Percentiles rank a stretch among this genome's conserved stretches.
phyloP scores from a whole-genome alignment of 2,888 invertebrate genomes.

The Dryocosmus kuriphilus region DNA sequence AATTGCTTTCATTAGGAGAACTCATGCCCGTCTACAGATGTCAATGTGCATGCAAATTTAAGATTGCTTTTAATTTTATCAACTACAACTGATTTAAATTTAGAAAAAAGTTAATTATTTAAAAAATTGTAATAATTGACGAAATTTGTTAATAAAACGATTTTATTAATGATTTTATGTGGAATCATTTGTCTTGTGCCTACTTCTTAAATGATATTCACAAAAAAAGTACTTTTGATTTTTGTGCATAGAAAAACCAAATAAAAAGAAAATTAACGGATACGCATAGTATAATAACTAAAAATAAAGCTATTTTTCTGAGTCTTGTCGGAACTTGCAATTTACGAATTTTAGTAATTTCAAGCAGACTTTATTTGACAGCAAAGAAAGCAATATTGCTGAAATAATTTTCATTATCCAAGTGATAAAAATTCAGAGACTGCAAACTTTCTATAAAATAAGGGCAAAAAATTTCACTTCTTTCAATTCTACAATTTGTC shows the following conservation, averaged over 20 bases:
- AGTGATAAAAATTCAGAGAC: background rate
- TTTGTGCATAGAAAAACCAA: no score
- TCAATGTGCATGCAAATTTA: constrained; percentile 4
- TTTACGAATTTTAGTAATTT: background rate
- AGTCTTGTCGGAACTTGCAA: background rate
- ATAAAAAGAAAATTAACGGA: background rate
- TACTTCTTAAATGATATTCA: no score
- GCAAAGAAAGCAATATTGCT: background rate
- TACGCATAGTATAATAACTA: background rate
- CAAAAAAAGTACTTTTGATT: no score
- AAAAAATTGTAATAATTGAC: no score
- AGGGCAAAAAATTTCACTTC: no score
- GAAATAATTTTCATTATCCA: background rate
- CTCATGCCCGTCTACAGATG: background rate
- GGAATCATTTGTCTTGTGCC: background rate
- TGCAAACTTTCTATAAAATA: no score
- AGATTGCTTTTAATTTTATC: background rate
- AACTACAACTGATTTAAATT: background rate
- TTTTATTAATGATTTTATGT: background rate
- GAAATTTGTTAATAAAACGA: background rate
- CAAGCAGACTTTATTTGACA: background rate
- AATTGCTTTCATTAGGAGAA: background rate
- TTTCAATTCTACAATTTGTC: no score
- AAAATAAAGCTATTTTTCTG: background rate
- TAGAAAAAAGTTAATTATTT: no score